Base-by-base conservation (phyloP, 2,888 invertebrate genomes). In the Diogma glabrata region DNA sequence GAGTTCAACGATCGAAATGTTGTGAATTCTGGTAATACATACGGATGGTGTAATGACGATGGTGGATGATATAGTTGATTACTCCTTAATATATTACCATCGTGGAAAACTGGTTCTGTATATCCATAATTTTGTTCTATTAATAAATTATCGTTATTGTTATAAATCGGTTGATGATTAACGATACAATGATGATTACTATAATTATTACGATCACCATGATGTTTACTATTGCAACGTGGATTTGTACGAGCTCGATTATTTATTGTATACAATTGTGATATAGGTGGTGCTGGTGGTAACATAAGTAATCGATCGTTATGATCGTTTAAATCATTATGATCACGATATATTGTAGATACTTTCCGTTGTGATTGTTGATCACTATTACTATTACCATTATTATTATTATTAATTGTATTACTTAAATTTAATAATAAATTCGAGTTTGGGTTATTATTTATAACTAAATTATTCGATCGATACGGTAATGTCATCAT, bases 51-150 rank as follows among this genome's bases (percentile, higher is more conserved):
- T 4, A 3, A 43, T 40, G 40, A 40, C 20, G 40, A 19, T 40
- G 40, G 19, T n/a, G n/a, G n/a, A n/a, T n/a, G n/a, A 24, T 36
- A 36, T 14, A 36, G 16, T 83, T 9, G 52, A 28, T 45, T 43
- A 22, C 45, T 20, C n/a, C 33, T 26, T 22, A 28, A 19, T 3
- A n/a, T n/a, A 43, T 14, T 46, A 16, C 26, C 24, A 16, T 46
- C 46, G 43, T 22, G 87, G 62, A 86, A 87, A 61, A 87, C 82
- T 17, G 85, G 69, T 73, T 81, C 67, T 60, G 77, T 71, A 64
- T 84, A 76, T 57, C 64, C 66, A 49, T 68, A 70, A 23, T 63
- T 61, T 1, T 68, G 65, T 50, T 69, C 67, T 36, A 49, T 10
- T 6, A 67, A 57, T 47, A 67, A 68, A 22, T 65, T 66, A 52